Evolutionary conservation across 2,888 invertebrate genomes (phyloP).

Genomic region (Vannuccia rotundouncinata): DNA sequence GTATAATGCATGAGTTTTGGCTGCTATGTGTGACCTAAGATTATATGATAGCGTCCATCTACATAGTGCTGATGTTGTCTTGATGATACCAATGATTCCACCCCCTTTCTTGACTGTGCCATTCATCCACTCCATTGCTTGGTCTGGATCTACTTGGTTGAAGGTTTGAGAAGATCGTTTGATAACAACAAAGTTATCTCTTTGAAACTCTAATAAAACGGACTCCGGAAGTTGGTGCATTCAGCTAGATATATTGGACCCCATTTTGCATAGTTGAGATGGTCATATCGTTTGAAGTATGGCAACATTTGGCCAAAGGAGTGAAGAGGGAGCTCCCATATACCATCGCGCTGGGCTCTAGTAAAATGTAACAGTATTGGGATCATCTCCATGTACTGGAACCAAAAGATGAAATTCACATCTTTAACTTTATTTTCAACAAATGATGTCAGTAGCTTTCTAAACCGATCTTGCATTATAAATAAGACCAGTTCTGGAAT

Average conservation of each 20-base stretch:
- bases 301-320: constrained; percentile 41
- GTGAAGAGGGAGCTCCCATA: constrained; percentile 40
- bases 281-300: constrained; percentile 40
- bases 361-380: too few species aligned
- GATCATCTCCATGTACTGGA: too few species aligned
- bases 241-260: constrained; percentile 41
- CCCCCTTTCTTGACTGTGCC: constrained; percentile 32
- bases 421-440: too few species aligned
- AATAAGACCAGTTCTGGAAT: background rate
- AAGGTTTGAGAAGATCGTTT: too few species aligned
- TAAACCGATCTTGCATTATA: too few species aligned
- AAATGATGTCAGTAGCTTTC: too few species aligned
- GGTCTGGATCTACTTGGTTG: constrained; percentile 38
- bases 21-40: constrained; percentile 30
- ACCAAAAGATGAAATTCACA: too few species aligned
- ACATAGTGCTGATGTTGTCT: constrained; percentile 35
- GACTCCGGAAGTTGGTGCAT: too few species aligned
- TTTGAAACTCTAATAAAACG: too few species aligned
- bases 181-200: too few species aligned
- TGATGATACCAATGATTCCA: constrained; percentile 38
- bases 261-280: constrained; percentile 41
- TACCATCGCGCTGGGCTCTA: constrained; percentile 40
- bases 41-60: constrained; percentile 40
- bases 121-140: constrained; percentile 37
- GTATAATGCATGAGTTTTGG: too few species aligned